Conservation (phyloP, 2,888 invertebrate genomes). For the Chrysolina haemoptera region DNA sequence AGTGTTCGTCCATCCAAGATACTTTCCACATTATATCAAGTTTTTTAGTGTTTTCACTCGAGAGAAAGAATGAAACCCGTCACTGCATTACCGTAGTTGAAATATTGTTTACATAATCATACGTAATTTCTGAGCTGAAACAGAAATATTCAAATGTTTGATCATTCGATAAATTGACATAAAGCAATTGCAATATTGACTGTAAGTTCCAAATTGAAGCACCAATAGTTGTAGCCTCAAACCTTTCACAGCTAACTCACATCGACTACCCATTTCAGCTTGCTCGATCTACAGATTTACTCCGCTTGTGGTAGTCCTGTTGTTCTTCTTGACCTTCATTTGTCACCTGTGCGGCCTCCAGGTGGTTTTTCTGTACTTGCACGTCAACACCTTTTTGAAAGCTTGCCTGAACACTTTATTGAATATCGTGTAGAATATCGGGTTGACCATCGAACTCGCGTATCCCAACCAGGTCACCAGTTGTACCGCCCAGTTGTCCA, state of each 20-base stretch:
- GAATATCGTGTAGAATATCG: conserved; percentile 96
- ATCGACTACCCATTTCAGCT: background rate
- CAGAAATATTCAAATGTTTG: too few relatives aligned
- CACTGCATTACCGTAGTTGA: too few relatives aligned
- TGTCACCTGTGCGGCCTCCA: conserved; percentile 75
- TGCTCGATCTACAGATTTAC: conserved; percentile 37
- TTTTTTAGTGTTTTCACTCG: too few relatives aligned
- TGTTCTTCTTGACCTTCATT: conserved; percentile 53
- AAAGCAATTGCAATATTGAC: background rate
- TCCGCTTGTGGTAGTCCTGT: conserved; percentile 35
- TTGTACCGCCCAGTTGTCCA: conserved; percentile 86
- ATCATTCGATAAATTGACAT: background rate
- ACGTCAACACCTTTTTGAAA: conserved; percentile 88
- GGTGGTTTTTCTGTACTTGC: conserved; percentile 73
- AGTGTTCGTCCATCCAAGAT: too few relatives aligned
- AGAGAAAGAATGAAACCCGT: too few relatives aligned
- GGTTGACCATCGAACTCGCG: conserved; percentile 95
- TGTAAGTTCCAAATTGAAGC: background rate
- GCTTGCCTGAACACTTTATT: conserved; percentile 94
- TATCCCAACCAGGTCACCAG: conserved; percentile 95
- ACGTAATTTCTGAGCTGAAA: too few relatives aligned
- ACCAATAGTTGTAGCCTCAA: background rate
- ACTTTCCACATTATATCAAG: too few relatives aligned
- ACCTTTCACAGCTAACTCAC: background rate
- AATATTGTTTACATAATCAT: too few relatives aligned